Conservation (phyloP, 2,797 vertebrate species). For the Acanthurus tractus region DNA sequence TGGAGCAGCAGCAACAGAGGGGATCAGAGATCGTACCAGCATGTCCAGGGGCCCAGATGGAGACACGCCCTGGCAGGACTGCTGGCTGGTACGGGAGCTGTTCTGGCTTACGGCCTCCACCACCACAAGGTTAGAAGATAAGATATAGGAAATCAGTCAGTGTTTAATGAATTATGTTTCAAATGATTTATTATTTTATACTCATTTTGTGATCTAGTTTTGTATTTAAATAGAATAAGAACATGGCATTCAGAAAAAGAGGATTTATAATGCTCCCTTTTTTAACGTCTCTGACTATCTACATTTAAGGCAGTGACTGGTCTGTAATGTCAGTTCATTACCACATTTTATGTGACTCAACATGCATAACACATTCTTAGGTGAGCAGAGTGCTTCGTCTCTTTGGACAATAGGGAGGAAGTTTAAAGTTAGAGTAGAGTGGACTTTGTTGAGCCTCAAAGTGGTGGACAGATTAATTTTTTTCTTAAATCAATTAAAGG, state of each 20-base stretch:
- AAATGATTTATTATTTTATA: no score
- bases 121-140: constrained; percentile 77
- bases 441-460: neutral
- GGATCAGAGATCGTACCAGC: constrained; percentile 54
- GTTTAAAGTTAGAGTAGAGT: neutral
- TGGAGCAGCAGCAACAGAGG: constrained; percentile 65
- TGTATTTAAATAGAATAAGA: neutral
- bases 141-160: neutral
- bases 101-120: constrained; percentile 78
- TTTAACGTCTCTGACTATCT: neutral
- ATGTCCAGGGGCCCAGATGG: constrained; percentile 58
- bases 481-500: neutral
- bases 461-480: neutral
- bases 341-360: constrained; percentile 9
- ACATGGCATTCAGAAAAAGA: neutral
- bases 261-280: neutral
- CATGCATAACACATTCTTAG: neutral
- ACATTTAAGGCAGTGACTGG: neutral
- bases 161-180: constrained; percentile 1
- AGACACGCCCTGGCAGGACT: constrained; percentile 79
- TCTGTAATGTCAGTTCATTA: neutral
- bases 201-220: no score
- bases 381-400: neutral
- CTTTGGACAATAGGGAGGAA: no score
- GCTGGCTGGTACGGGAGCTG: constrained; percentile 81